phyloP scores from a whole-genome alignment of 2,113 vertebrate species.

The Gulo gulo region DNA sequence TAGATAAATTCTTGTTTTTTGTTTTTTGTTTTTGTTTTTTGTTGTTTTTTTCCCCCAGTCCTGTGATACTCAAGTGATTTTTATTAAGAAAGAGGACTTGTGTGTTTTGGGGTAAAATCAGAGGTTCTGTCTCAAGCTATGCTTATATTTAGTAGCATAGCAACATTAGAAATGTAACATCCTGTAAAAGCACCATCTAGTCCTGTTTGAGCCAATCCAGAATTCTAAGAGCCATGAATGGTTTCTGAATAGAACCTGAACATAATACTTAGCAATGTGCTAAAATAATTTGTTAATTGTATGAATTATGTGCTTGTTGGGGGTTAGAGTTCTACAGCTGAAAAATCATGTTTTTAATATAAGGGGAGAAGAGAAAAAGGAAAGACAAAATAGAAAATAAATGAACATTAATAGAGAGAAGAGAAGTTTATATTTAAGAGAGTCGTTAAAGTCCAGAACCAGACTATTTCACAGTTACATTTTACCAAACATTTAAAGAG shows the following conservation, averaged over 20 bases:
- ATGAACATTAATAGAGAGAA: neutral
- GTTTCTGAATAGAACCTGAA: conserved; percentile 17
- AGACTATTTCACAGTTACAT: neutral
- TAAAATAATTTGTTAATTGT: neutral
- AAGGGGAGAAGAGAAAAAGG: neutral
- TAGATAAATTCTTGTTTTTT: neutral
- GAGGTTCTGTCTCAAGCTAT: neutral
- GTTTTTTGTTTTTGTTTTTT: neutral
- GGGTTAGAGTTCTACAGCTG: neutral
- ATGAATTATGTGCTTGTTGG: neutral
- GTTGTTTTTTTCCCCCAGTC: neutral
- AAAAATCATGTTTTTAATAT: conserved; percentile 24
- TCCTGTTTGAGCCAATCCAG: neutral
- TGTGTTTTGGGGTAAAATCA: neutral
- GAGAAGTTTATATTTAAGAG: conserved; percentile 10
- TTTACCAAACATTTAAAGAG: neutral
- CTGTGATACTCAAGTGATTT: conserved; percentile 5
- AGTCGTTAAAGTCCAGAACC: neutral
- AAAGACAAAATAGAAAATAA: neutral
- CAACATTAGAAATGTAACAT: neutral
- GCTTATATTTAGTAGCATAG: neutral
- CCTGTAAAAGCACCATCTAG: neutral
- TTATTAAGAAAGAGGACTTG: neutral
- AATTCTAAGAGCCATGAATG: neutral
- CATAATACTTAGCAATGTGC: neutral